Conservation (phyloP, 2,888 invertebrate genomes). For the Flexamia atlantica region DNA sequence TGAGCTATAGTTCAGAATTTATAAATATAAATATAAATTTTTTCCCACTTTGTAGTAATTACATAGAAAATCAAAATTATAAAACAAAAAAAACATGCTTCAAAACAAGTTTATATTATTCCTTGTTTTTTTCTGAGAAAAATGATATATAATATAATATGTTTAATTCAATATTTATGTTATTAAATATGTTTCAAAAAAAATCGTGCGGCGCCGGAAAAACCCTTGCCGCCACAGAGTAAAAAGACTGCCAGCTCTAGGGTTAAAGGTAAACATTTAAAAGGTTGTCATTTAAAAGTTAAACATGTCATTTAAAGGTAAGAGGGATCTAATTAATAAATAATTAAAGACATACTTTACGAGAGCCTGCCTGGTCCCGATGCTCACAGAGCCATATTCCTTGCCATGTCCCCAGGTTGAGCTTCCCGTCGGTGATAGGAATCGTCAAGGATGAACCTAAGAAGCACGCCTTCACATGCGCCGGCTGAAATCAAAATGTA, state of each 20-base stretch:
- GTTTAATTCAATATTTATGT: background rate
- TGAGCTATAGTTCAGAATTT: background rate
- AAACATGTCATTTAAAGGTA: too few relatives aligned
- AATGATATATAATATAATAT: background rate
- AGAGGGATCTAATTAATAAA: background rate
- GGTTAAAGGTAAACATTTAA: too few relatives aligned
- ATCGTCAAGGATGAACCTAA: constrained; percentile 96
- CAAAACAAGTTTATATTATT: background rate
- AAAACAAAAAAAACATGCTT: background rate
- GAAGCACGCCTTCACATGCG: constrained; percentile 98
- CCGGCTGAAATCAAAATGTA: constrained; percentile 95
- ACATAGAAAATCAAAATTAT: background rate
- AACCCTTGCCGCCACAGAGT: background rate
- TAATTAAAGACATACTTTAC: constrained; percentile 84
- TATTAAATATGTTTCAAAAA: background rate
- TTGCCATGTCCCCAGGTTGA: constrained; percentile 98
- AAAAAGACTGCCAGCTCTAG: background rate
- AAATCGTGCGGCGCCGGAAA: background rate
- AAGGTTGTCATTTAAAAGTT: too few relatives aligned
- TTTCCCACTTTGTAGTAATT: background rate
- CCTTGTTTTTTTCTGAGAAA: background rate
- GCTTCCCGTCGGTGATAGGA: constrained; percentile 96
- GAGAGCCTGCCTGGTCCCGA: constrained; percentile 95
- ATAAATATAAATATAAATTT: background rate
- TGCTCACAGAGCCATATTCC: constrained; percentile 99